Evolutionary conservation across 2,797 vertebrate species (phyloP), one percentile per base, ranked within the genome.

Genomic region (Sebastes ruberrimus): DNA sequence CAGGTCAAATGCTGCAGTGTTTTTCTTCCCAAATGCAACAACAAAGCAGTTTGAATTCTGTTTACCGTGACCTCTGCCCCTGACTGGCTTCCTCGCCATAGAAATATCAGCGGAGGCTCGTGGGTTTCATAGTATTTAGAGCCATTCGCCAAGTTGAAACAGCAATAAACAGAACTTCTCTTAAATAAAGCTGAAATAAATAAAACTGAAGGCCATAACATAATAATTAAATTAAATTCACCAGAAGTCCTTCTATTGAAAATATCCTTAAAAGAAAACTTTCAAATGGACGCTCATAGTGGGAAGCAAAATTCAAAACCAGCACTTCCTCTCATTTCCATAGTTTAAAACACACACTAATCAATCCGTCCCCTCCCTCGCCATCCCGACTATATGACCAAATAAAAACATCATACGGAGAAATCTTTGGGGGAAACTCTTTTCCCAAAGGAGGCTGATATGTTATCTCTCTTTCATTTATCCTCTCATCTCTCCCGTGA

Each of bases 391-490:
- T 74, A 27, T 23, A 59, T 61, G 56, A 66, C 53, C 11, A 9
- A 82, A 71, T 72, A 42, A 81, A 49, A 70, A 84, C 38, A 72
- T 63, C 35, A 67, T 30, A 42, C 53, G 0, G n/a, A 68, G 33
- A 18, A 75, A 72, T 72, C 73, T 55, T 69, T 63, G 22, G 79
- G 79, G 56, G 61, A 66, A 89, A 76, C 42, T 73, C 71, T 70
- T 53, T 53, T 71, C 76, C 84, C 78, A n/a, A 27, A 72, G 66
- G 75, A 80, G 20, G 46, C 30, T 65, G 81, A 70, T 35, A 55
- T 71, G 57, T 33, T 30, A 56, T 86, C 66, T 76, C 55, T 66
- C 78, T 82, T 77, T 92, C 79, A 82, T 90, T 84, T 76, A 62
- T 82, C 71, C 81, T 81, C 64, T 76, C 66, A 57, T 85, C 74